A percentile compares a stretch with the other conserved stretches of the same genome.
Evolutionary conservation across 2,797 vertebrate species (phyloP).

Genomic region (Manis crassicaudata): DNA sequence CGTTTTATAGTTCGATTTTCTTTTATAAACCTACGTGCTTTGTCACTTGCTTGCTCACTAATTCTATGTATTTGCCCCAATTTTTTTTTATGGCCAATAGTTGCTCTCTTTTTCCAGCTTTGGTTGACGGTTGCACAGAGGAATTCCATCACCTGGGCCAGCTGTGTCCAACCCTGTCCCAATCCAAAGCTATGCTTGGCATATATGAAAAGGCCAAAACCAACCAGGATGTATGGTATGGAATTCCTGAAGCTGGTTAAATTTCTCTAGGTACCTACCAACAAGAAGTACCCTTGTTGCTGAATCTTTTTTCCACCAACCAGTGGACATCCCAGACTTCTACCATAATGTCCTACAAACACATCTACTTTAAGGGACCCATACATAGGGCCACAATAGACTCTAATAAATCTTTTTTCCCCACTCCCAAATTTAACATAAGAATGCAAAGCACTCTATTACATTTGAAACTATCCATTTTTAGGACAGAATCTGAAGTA

Average conservation of each 20-base stretch:
- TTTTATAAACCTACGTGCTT: not conserved
- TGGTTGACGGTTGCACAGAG: not conserved
- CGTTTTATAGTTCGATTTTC: not conserved
- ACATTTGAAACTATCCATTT: not conserved
- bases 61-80: not conserved
- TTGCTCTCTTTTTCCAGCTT: not conserved
- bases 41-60: not conserved
- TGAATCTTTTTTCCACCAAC: not conserved
- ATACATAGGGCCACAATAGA: not conserved
- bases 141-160: not conserved
- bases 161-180: not conserved
- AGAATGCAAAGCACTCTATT: not conserved
- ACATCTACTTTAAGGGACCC: not conserved
- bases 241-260: not conserved
- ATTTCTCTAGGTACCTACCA: not conserved
- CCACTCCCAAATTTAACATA: not conserved
- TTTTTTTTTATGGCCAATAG: not conserved
- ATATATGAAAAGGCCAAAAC: not conserved
- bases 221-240: not conserved
- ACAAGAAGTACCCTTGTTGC: not conserved
- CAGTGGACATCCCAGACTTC: not conserved
- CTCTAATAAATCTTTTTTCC: not conserved
- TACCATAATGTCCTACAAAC: not conserved
- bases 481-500: too few species aligned
- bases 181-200: not conserved